These are phyloP conservation scores for Chlorocebus sabaeus DNA, from an alignment of 2,113 vertebrate species.

Conservation along the genomic window DNA sequence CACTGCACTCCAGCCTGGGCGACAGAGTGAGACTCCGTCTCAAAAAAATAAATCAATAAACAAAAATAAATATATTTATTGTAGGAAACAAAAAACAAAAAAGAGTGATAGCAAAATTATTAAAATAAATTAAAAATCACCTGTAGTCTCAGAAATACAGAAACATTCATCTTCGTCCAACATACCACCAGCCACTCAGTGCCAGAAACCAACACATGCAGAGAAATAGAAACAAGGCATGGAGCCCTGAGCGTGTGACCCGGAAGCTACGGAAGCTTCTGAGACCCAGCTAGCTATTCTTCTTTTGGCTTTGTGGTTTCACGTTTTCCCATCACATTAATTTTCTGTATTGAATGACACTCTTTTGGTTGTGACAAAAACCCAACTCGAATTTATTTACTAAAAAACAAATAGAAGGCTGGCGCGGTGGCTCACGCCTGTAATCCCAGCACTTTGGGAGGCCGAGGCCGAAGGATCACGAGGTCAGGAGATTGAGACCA, in stretches of 20 bases:
- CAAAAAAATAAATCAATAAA: too few species aligned
- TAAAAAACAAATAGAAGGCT: not conserved
- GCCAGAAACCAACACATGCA: not conserved
- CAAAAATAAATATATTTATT: too few species aligned
- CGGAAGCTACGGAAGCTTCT: not conserved
- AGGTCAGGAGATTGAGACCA: too few species aligned
- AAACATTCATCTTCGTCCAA: not conserved
- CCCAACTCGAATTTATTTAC: not conserved
- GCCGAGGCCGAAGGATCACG: fast-evolving
- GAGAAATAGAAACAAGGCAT: not conserved
- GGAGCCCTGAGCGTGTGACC: not conserved
- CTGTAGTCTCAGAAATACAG: not conserved
- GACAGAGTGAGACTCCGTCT: too few species aligned
- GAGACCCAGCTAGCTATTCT: not conserved
- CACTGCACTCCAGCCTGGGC: too few species aligned
- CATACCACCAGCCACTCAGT: not conserved
- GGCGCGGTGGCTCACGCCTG: too few species aligned
- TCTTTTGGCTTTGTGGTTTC: not conserved
- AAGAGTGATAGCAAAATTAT: not conserved
- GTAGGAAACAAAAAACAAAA: not conserved
- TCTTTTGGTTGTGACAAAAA: not conserved
- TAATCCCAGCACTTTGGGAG: too few species aligned
- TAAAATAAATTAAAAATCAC: constrained; percentile 8
- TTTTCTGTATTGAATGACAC: not conserved
- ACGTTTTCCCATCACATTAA: not conserved